Evolutionary conservation across 1,140 invertebrate species (phyloP), one percentile per base, ranked within the genome.

Genomic region (Leguminivora glycinivorella): DNA sequence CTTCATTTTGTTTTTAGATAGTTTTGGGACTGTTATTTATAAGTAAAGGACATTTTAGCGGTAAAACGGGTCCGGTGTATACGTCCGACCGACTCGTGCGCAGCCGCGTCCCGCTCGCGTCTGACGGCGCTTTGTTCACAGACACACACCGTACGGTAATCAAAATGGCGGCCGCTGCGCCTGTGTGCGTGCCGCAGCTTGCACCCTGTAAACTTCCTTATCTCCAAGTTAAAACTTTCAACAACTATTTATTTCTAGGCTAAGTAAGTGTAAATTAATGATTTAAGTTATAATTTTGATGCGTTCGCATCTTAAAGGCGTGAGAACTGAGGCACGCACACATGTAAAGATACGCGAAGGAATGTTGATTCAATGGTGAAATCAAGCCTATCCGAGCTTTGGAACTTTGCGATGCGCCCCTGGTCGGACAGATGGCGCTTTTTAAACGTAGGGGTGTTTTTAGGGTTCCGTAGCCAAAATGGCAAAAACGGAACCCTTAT

Each of bases 331-430:
- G 5, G 73, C 69, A 89, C 87, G 43, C 87, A 89, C 89, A 91
- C 87, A 91, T 83, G 56, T 19, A 85, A 77, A 82, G 70, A 72
- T 89, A 91, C 87, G 87, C 89, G 83, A 74, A 88, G 87, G 89
- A 91, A 91, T 91, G 89, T 91, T 85, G 89, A 86, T 85, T 91
- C 87, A 89, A 89, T 88, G 87, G 86, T 88, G 87, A 89, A 91
- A 91, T 91, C 87, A 86, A 89, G 73, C 83, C 80, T 83, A 81
- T 82, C 67, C 75, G 81, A 88, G 87, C 87, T 89, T 91, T 89
- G 73, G 75, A 76, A 80, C 83, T 82, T 84, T 75, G 75, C 77
- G 68, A 72, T 91, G 80, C 56, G 7, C 2, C 66, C 22, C 68
- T 73, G 68, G 73, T 69, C 26, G 38, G 72, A 84, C 43, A 91